Conservation (phyloP, 1,140 invertebrate genomes). For the Pteromalus puparum region DNA sequence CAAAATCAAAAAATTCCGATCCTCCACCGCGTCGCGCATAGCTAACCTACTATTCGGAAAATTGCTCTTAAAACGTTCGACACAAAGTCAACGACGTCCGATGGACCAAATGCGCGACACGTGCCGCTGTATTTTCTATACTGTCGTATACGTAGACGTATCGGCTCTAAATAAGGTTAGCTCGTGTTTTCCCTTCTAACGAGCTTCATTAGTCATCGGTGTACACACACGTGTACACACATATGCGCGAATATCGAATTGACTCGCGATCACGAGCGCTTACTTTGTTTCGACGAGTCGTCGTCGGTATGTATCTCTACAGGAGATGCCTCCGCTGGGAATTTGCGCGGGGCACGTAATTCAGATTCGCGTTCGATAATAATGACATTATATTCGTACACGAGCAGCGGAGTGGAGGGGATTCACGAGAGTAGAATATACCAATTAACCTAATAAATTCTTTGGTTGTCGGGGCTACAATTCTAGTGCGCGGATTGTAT, state of each 20-base stretch:
- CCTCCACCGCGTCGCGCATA: background rate
- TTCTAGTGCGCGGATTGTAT: background rate
- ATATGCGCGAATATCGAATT: constrained; percentile 21
- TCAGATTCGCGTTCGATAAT: constrained; percentile 48
- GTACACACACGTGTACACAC: background rate
- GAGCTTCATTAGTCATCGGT: constrained; percentile 50
- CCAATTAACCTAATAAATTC: constrained; percentile 50
- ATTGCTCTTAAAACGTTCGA: constrained; percentile 35
- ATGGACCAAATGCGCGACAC: constrained; percentile 2
- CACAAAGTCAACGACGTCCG: constrained; percentile 6
- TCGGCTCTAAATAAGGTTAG: constrained; percentile 30
- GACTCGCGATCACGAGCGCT: constrained; percentile 24
- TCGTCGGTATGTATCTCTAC: background rate
- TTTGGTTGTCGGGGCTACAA: background rate
- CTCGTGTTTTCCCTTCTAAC: constrained; percentile 34
- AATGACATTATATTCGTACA: constrained; percentile 46
- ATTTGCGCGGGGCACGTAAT: constrained; percentile 13
- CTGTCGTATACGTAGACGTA: background rate
- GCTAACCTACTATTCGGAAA: constrained; percentile 43
- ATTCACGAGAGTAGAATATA: background rate
- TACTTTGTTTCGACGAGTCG: constrained; percentile 14
- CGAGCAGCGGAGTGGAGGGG: background rate
- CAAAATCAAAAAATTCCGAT: background rate
- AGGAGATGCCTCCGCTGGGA: background rate
- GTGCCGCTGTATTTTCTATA: background rate